phyloP scores from a whole-genome alignment of 2,797 vertebrate genomes.

The Carduelis carduelis region DNA sequence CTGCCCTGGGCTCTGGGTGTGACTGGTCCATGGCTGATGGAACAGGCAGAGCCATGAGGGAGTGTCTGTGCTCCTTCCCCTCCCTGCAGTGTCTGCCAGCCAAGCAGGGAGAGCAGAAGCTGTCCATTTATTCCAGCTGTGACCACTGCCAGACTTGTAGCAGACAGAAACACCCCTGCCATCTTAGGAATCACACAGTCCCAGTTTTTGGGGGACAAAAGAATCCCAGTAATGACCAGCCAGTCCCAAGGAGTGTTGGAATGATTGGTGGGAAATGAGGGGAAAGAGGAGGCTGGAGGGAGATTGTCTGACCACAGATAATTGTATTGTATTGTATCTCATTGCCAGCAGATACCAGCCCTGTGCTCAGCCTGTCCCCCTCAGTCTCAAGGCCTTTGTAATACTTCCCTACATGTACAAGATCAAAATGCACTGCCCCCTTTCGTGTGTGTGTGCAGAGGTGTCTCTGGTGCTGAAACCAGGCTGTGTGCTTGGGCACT shows the following conservation, averaged over 20 bases:
- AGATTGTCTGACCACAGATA: not conserved
- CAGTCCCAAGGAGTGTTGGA: not conserved
- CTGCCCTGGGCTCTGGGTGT: not conserved
- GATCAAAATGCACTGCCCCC: not conserved
- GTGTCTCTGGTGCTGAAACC: not conserved
- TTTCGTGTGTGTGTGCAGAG: rapidly evolving
- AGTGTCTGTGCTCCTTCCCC: not conserved
- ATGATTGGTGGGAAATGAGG: not conserved
- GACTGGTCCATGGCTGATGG: not conserved
- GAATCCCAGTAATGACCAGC: not conserved
- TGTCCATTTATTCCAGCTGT: not conserved
- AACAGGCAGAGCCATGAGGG: not conserved
- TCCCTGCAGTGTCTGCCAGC: not conserved
- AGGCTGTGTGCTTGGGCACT: not conserved
- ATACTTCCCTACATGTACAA: not conserved
- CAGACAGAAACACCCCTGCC: not conserved
- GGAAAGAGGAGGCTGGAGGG: not conserved
- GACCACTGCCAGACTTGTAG: not conserved
- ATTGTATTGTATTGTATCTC: not conserved
- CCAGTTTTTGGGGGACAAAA: not conserved
- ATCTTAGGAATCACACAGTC: not conserved
- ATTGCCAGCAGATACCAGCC: not conserved
- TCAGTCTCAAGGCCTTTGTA: not conserved
- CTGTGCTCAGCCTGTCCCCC: not conserved
- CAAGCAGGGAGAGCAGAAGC: not conserved